Conservation (phyloP, 2,113 vertebrate genomes). For the Phylloscopus whistleri region DNA sequence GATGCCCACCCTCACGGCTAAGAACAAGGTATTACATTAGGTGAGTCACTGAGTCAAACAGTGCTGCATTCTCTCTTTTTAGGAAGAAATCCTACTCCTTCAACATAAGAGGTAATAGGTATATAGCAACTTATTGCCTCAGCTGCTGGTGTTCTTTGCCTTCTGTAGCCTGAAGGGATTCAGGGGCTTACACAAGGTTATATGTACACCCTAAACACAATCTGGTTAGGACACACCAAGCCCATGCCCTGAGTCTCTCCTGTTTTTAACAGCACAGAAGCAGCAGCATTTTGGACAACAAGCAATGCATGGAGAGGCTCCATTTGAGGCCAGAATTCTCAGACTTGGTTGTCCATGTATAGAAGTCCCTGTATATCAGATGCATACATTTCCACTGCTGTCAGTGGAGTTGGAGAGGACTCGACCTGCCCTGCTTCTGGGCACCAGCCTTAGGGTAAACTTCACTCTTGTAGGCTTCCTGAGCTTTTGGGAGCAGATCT, state of each 20-base stretch:
- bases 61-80: background rate
- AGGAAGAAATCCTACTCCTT: background rate
- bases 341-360: fast-evolving
- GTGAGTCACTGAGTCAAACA: background rate
- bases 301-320: background rate
- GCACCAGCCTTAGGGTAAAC: background rate
- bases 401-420: background rate
- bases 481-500: background rate
- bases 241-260: fast-evolving
- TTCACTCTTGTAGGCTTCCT: background rate
- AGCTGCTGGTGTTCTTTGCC: background rate
- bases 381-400: background rate
- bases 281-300: background rate
- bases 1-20: background rate
- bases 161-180: background rate
- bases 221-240: background rate
- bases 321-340: background rate
- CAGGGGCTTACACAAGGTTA: background rate
- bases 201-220: background rate
- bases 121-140: background rate
- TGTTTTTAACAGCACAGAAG: background rate
- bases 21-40: background rate
- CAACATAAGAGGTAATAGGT: background rate
- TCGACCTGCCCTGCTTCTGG: background rate
- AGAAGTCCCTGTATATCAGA: background rate